Conservation (phyloP, 2,888 invertebrate genomes). For the Marronus borbonicus region DNA sequence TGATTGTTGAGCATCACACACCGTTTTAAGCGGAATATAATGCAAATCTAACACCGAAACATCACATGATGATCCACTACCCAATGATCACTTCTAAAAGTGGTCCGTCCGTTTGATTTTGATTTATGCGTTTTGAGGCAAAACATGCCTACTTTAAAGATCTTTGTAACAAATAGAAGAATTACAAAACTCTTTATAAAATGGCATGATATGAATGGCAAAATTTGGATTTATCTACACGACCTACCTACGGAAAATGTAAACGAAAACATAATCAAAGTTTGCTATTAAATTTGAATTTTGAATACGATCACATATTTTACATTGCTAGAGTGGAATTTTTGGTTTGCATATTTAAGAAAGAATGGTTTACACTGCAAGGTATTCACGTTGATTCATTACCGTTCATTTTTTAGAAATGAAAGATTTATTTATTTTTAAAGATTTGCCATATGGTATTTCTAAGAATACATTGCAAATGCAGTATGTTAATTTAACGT, state of each 20-base stretch:
- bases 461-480: not conserved
- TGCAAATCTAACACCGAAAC: constrained; percentile 5
- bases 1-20: not conserved
- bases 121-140: constrained; percentile 15
- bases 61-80: constrained; percentile 14
- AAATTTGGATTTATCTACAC: not conserved
- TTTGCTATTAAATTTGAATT: not conserved
- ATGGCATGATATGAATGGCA: not conserved
- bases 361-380: constrained; percentile 36
- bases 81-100: not conserved
- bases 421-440: not conserved
- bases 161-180: constrained; percentile 1
- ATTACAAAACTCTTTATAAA: constrained; percentile 19
- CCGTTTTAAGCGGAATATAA: not conserved
- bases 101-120: not conserved
- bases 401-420: not conserved
- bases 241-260: constrained; percentile 7
- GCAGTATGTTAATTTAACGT: not conserved
- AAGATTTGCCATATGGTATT: not conserved
- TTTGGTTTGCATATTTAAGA: constrained; percentile 27
- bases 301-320: not conserved
- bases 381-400: not conserved
- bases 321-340: not conserved
- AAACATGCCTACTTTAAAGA: constrained; percentile 18
- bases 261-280: not conserved